These are phyloP conservation scores for Epinephelus cyanopodus DNA, from an alignment of 2,113 vertebrate genomes.

Conservation along the genomic window DNA sequence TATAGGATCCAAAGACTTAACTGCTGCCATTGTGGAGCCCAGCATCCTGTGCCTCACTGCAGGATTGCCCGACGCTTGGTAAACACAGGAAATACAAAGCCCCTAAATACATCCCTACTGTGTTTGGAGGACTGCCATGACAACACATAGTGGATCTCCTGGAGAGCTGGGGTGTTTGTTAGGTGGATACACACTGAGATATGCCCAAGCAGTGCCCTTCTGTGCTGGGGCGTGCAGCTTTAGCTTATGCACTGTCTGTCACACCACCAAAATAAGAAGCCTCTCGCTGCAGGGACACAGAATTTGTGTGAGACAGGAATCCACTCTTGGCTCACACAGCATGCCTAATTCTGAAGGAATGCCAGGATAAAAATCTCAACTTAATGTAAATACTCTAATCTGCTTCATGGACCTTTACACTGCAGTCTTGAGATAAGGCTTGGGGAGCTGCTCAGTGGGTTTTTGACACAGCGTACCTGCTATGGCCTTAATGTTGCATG, in stretches of 20 bases:
- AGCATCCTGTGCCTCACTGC: constrained; percentile 65
- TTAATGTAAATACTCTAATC: constrained; percentile 70
- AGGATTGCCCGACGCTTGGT: constrained; percentile 72
- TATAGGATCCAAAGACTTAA: constrained; percentile 43
- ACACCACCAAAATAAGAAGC: constrained; percentile 50
- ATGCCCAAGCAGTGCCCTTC: constrained; percentile 73
- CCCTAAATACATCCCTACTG: constrained; percentile 79
- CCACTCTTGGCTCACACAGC: constrained; percentile 38
- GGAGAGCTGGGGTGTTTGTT: constrained; percentile 69
- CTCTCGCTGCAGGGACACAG: constrained; percentile 46
- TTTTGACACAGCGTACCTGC: constrained; percentile 55
- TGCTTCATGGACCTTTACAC: constrained; percentile 57
- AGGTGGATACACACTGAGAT: constrained; percentile 78
- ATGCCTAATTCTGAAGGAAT: constrained; percentile 66
- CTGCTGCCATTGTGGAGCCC: constrained; percentile 60
- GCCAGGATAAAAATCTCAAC: constrained; percentile 65
- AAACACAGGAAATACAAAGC: constrained; percentile 79
- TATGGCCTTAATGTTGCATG: constrained; percentile 51
- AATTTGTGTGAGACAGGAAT: constrained; percentile 51
- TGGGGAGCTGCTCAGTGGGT: constrained; percentile 31
- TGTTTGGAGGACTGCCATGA: constrained; percentile 82
- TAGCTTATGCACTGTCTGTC: constrained; percentile 54
- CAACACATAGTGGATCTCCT: constrained; percentile 77
- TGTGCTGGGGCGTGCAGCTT: constrained; percentile 43
- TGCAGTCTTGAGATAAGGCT: constrained; percentile 58